Conservation (phyloP, 2,888 invertebrate species). For the Diarsia dahlii region DNA sequence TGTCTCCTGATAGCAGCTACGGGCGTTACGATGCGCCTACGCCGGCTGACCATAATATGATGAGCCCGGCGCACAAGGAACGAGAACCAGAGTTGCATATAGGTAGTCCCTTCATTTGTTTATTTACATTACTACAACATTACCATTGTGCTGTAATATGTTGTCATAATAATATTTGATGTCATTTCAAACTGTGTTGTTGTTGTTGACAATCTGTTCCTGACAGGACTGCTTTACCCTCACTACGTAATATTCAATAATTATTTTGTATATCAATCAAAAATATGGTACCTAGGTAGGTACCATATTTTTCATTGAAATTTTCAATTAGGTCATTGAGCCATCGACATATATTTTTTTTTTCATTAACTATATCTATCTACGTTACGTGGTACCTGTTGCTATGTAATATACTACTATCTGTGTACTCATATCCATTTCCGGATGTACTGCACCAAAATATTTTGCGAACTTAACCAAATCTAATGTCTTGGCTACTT, state of each 20-base stretch:
- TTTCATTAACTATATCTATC: background rate
- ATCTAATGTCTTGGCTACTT: background rate
- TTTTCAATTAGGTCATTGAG: slow-evolving; percentile 3
- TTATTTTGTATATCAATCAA: background rate
- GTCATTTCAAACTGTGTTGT: slow-evolving; percentile 26
- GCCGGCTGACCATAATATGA: slow-evolving; percentile 88
- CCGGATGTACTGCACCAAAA: background rate
- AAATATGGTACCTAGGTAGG: too few relatives aligned
- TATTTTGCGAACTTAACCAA: background rate
- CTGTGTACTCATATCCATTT: background rate
- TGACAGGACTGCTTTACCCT: background rate
- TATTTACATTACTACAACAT: slow-evolving; percentile 53
- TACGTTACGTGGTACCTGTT: background rate
- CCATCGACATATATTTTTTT: background rate
- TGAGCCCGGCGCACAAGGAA: slow-evolving; percentile 85
- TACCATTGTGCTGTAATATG: slow-evolving; percentile 44
- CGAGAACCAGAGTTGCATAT: slow-evolving; percentile 94
- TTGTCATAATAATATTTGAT: slow-evolving; percentile 30
- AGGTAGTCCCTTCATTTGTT: slow-evolving; percentile 86
- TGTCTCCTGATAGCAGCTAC: slow-evolving; percentile 93
- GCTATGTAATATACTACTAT: background rate
- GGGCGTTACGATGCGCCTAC: slow-evolving; percentile 90
- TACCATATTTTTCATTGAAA: too few relatives aligned
- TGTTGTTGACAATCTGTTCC: slow-evolving; percentile 22
- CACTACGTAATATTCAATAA: background rate